Base-by-base conservation (phyloP, 1,140 invertebrate genomes). In the Hyposmocoma kahamanoa region DNA sequence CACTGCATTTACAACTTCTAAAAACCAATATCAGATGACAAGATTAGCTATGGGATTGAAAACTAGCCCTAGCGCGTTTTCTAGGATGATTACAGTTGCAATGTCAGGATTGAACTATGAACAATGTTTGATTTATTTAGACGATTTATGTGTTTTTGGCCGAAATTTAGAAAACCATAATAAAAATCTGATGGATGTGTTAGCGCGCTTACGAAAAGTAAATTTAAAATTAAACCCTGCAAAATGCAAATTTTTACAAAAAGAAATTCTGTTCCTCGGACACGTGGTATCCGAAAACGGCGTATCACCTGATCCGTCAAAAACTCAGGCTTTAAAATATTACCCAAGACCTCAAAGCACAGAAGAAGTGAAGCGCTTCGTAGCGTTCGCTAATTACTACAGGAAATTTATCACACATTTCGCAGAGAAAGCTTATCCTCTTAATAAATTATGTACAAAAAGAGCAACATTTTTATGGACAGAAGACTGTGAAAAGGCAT, bases 301-400 rank as follows among this genome's bases (percentile, higher is more conserved):
- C 10, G 62, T 89, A 3, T 54, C 52, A 45, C 81, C 84, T 4
- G 68, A 87, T 56, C 78, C 71, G 11, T 42, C 59, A 2, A 88
- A 88, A 72, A 62, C 85, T 17, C 2, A 46, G 47, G 39, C 53
- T 63, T 2, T 88, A 11, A 43, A 54, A 50, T 59, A 86, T 17
- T 85, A 72, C 53, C 77, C 83, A 9, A 44, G 21, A 20, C 79
- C 86, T n/a, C 78, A 59, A 56, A 79, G 61, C 44, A 2, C 38
- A 4, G 77, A 80, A 42, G 58, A 84, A 21, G 53, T 87, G 15
- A 76, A 77, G 69, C 42, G 54, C 36, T 88, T 88, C 56, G 38
- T 88, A 39, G 87, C 87, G 18, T 50, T 87, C 9, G 47, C 47
- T 4, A 66, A 72, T 5, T 87, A 86, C 54, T 88, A 87, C 47